Conservation (phyloP, 2,888 invertebrate genomes). For the Apodemia hepburni region DNA sequence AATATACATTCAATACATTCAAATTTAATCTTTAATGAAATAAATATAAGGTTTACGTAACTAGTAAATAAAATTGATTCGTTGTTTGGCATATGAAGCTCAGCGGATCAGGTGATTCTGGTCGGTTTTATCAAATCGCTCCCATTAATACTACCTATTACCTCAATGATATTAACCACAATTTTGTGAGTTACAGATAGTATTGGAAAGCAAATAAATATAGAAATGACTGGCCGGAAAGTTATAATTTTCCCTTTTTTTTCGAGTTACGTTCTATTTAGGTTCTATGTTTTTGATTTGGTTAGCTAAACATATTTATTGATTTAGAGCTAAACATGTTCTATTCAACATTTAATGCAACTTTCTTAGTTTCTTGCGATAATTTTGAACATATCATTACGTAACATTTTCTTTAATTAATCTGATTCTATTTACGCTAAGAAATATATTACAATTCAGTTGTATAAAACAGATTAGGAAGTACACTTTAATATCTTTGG, state of each 20-base stretch:
- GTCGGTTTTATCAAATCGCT: constrained; percentile 49
- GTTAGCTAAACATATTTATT: no score
- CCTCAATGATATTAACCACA: constrained; percentile 62
- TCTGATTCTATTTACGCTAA: no score
- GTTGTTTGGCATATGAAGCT: constrained; percentile 35
- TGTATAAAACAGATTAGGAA: no score
- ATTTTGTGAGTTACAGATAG: constrained; percentile 47
- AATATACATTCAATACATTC: neutral
- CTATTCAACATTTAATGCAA: no score
- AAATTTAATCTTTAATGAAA: constrained; percentile 15
- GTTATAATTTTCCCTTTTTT: neutral
- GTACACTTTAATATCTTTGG: no score
- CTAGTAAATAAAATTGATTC: constrained; percentile 30
- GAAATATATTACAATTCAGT: no score
- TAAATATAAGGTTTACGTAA: constrained; percentile 15
- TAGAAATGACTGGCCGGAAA: neutral
- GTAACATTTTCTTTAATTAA: no score
- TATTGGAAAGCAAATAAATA: constrained; percentile 22
- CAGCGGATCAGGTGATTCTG: constrained; percentile 38
- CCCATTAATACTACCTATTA: constrained; percentile 59
- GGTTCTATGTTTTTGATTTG: no score
- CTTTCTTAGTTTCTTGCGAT: no score
- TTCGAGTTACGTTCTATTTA: no score
- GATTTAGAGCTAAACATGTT: no score
- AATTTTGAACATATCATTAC: no score